Evolutionary conservation across 2,797 vertebrate genomes (phyloP).

Genomic region (Hydrocynus forskahlii): DNA sequence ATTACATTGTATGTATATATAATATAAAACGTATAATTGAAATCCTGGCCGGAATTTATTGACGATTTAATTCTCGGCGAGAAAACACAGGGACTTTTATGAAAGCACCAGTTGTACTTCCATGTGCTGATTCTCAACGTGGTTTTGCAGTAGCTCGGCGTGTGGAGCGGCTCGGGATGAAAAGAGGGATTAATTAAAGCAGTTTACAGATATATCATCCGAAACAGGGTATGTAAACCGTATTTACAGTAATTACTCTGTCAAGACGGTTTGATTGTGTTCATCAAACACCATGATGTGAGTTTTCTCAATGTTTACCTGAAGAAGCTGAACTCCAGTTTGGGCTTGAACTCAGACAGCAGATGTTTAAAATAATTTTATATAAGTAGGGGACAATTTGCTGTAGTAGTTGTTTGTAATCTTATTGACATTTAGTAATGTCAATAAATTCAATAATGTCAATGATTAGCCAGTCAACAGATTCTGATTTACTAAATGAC

Average conservation of each 20-base stretch:
- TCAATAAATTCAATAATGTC: too few relatives aligned
- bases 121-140: slow-evolving; percentile 74
- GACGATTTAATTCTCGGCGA: neutral
- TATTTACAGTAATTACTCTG: neutral
- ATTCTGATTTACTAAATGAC: too few relatives aligned
- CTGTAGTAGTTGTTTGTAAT: too few relatives aligned
- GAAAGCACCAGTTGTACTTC: slow-evolving; percentile 43
- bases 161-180: slow-evolving; percentile 42
- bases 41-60: neutral
- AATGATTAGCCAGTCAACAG: too few relatives aligned
- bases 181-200: neutral
- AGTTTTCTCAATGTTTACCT: neutral
- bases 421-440: neutral
- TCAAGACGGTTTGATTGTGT: neutral
- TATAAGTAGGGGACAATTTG: too few relatives aligned
- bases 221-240: neutral
- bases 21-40: neutral
- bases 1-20: neutral
- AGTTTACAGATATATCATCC: neutral
- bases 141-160: slow-evolving; percentile 62
- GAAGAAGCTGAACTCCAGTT: neutral
- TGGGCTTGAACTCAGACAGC: neutral
- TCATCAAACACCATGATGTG: neutral
- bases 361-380: too few relatives aligned
- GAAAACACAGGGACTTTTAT: neutral